Evolutionary conservation across 2,888 invertebrate genomes (phyloP).

Genomic region (Fragum whitleyi): DNA sequence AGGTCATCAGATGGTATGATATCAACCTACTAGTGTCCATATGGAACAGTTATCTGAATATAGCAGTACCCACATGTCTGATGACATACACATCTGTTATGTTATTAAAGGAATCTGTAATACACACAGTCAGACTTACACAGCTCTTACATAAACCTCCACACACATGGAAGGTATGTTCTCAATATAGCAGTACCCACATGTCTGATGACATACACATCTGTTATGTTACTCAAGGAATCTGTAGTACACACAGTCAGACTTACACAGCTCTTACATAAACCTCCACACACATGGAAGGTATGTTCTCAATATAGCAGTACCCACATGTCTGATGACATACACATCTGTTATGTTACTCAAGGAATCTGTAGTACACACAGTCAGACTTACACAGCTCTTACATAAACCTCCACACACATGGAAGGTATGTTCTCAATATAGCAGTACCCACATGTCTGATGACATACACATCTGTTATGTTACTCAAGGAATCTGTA

Average conservation of each 20-base stretch:
- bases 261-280: constrained; percentile 72
- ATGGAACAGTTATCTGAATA: constrained; percentile 74
- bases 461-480: constrained; percentile 74
- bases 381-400: constrained; percentile 72
- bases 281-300: constrained; percentile 74
- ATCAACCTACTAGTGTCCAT: constrained; percentile 76
- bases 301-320: constrained; percentile 65
- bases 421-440: constrained; percentile 70
- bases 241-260: constrained; percentile 77
- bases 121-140: constrained; percentile 74
- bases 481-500: constrained; percentile 77
- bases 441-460: constrained; percentile 72
- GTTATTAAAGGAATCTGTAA: constrained; percentile 76
- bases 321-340: constrained; percentile 72
- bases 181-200: constrained; percentile 69
- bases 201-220: constrained; percentile 75
- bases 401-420: constrained; percentile 72
- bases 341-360: constrained; percentile 76
- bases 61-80: constrained; percentile 71
- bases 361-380: constrained; percentile 78
- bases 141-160: constrained; percentile 75
- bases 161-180: constrained; percentile 71
- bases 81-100: constrained; percentile 76
- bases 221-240: constrained; percentile 74
- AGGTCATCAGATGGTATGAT: constrained; percentile 83